Base-by-base conservation (phyloP, 2,113 vertebrate species). In the Odobenus rosmarus region DNA sequence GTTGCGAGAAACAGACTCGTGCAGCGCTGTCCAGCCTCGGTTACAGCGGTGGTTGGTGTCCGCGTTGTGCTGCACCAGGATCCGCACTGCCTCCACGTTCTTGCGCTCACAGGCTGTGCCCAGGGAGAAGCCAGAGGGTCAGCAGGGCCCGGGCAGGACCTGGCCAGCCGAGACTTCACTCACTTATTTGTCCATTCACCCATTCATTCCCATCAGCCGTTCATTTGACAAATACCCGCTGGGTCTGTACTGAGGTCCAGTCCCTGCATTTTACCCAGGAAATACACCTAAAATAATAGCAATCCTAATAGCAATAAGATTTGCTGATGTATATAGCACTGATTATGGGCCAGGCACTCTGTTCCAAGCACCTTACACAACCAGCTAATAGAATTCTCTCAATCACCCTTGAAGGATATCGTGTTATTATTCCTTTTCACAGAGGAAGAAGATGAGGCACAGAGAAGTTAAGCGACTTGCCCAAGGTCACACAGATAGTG, bases 21-120 rank as follows among this genome's bases (percentile, higher is more conserved):
- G 99, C 67, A 99, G 99, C 0, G 99, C 99, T 0, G 99, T 99
- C 99, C 99, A 99, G 31, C 99, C 99, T 16, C 99, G 98, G 96
- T 99, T 99, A 94, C 99, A 99, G 4, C 98, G 98, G 19, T 99
- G 99, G 96, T 99, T 99, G 55, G 99, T 98, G 0, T 98, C 98
- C 0, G 98, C 99, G 0, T 99, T 98, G 72, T 99, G 98, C 81
- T 98, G 99, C 69, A 99, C 97, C 95, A 99, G 97, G 0, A 98
- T 53, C 10, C 98, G 98, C 28, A 99, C 99, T 0, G 99, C 98
- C 4, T 99, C 99, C 1, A 98, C 95, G 11, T 98, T 99, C 97
- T 98, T 99, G 69, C 91, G 98, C 97, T 99, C 99, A 93, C 99
- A 99, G 51, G 99, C 99, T 99, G 98, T 36, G 87, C 93, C 33